A percentile compares a stretch with the other conserved stretches of the same genome.
These are phyloP conservation scores for Agrilus planipennis DNA, from an alignment of 1,140 invertebrate species.

Conservation along the genomic window DNA sequence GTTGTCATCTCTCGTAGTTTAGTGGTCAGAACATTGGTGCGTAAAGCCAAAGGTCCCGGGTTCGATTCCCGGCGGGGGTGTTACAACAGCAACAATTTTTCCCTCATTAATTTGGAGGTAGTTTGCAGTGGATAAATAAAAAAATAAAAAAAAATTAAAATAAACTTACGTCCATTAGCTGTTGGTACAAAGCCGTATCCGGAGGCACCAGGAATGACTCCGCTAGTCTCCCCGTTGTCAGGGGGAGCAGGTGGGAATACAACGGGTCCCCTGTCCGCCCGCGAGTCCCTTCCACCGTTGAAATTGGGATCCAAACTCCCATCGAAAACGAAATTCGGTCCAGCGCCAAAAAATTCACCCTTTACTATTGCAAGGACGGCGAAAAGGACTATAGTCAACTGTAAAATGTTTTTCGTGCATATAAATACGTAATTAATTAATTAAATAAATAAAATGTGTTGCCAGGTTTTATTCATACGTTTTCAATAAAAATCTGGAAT, in stretches of 20 bases:
- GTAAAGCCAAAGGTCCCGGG: too few relatives aligned
- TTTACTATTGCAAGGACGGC: constrained; percentile 19
- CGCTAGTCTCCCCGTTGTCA: constrained; percentile 51
- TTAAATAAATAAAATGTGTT: too few relatives aligned
- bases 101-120: too few relatives aligned
- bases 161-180: constrained; percentile 40
- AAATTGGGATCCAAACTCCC: constrained; percentile 22
- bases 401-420: too few relatives aligned
- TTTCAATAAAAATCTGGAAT: too few relatives aligned
- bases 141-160: background rate
- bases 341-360: constrained; percentile 24
- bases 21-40: too few relatives aligned
- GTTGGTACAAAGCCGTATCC: constrained; percentile 64
- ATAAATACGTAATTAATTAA: too few relatives aligned
- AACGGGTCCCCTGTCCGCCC: constrained; percentile 47
- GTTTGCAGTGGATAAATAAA: too few relatives aligned
- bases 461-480: too few relatives aligned
- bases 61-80: too few relatives aligned
- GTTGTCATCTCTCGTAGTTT: too few relatives aligned
- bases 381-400: constrained; percentile 16
- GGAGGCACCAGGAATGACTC: constrained; percentile 57
- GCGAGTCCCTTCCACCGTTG: constrained; percentile 24
- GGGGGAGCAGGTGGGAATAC: constrained; percentile 54
- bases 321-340: constrained; percentile 16
- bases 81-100: too few relatives aligned